Evolutionary conservation across 2,888 invertebrate genomes (phyloP), one percentile per base, ranked within the genome.

Genomic region (Unio delphinus): DNA sequence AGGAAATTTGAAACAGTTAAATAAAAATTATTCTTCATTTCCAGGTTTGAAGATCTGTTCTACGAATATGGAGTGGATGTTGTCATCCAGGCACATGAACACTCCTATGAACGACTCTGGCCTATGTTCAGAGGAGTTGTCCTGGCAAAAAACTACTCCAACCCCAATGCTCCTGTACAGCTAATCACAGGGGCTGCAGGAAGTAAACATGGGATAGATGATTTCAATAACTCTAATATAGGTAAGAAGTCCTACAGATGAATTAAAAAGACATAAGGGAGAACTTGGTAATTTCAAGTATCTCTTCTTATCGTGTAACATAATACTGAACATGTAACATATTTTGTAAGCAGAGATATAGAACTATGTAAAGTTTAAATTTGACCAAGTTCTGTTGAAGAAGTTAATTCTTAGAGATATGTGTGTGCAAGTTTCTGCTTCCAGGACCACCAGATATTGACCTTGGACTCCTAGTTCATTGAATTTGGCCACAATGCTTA

Each of bases 41-140:
- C 6, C 69, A 85, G 85, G 18, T 65, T 86, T 4, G 86, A 86
- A 64, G 81, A 82, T 59, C 20, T 85, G 20, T 86, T 86, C 70
- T 83, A 80, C 68, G 67, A 76, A 11, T 74, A 81, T 67, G 83
- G 83, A 45, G 85, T 86, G 0, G 85, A 86, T 65, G 28, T 86
- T 3, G 76, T 86, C 11, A 65, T 86, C 54, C 79, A 83, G 64
- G 83, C 82, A 8, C 85, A 85, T 69, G 82, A 82, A 67, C 83
- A 83, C 65, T 80, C 83, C 18, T 86, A 86, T 60, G 85, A 86
- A 73, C 68, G 86, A 26, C 66, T 85, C n/a, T 86, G 80, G 79
- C 86, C 86, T 0, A 74, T 80, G 64, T 83, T 81, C 66, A 76
- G 82, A 60, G 80, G 80, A 15, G 74, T 78, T 4, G 81, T 80